Evolutionary conservation across 2,888 invertebrate genomes (phyloP).

Genomic region (Carabus problematicus): DNA sequence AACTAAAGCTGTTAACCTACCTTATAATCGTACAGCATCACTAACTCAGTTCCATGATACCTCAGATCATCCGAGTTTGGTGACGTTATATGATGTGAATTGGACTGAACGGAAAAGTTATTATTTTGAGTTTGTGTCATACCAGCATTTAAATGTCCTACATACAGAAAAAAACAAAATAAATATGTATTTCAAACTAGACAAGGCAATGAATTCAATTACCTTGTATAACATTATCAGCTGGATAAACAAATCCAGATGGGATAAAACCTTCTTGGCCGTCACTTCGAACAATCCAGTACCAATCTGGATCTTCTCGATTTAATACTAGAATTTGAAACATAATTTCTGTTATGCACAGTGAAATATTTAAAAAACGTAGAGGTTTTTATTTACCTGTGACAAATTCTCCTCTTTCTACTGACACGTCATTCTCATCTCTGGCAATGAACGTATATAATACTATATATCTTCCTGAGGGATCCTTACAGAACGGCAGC

Average conservation of each 20-base stretch:
- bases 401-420: constrained; percentile 94
- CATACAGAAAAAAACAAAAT: constrained; percentile 26
- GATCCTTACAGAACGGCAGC: constrained; percentile 78
- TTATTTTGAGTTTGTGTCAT: constrained; percentile 52
- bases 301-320: constrained; percentile 95
- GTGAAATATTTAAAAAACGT: constrained; percentile 4
- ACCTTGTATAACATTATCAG: constrained; percentile 77
- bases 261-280: constrained; percentile 96
- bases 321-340: constrained; percentile 74
- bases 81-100: constrained; percentile 52
- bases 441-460: constrained; percentile 91
- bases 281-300: constrained; percentile 92
- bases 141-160: constrained; percentile 60
- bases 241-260: constrained; percentile 92
- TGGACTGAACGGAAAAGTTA: constrained; percentile 52
- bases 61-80: constrained; percentile 69
- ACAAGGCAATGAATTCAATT: no score
- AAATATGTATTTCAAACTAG: neutral
- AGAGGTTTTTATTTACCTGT: constrained; percentile 64
- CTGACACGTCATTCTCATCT: constrained; percentile 93
- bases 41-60: constrained; percentile 88
- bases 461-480: constrained; percentile 89
- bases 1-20: constrained; percentile 55
- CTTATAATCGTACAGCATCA: constrained; percentile 95
- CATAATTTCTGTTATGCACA: neutral